These are phyloP conservation scores for Coccyzus lansbergi DNA, from an alignment of 2,797 vertebrate genomes.

Conservation along the genomic window DNA sequence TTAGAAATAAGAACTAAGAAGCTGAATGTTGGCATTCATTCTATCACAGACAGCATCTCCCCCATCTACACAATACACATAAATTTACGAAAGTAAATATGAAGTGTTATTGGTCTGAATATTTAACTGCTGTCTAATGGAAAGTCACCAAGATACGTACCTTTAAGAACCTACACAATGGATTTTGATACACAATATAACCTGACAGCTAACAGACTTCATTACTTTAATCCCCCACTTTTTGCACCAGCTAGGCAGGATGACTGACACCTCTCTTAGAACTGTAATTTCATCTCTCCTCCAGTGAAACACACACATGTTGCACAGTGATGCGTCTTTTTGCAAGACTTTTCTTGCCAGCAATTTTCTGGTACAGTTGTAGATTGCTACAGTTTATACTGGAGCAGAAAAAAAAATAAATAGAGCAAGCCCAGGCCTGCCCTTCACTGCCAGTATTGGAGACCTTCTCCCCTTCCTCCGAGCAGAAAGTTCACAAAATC, in stretches of 20 bases:
- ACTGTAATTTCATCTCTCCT: background rate
- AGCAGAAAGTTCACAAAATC: too few relatives aligned
- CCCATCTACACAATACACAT: background rate
- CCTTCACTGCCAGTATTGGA: background rate
- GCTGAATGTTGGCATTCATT: fast-evolving
- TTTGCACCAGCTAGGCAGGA: background rate
- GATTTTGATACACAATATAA: background rate
- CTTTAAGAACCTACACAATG: background rate
- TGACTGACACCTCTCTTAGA: background rate
- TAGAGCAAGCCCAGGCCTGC: fast-evolving
- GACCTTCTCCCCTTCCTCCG: fast-evolving
- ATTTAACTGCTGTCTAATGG: background rate
- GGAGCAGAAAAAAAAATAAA: background rate
- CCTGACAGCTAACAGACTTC: fast-evolving
- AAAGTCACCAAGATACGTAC: background rate
- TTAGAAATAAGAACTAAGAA: background rate
- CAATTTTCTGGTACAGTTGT: fast-evolving
- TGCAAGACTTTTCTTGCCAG: too few relatives aligned
- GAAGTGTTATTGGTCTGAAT: background rate
- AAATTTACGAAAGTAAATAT: background rate
- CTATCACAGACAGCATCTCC: background rate
- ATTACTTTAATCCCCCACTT: background rate
- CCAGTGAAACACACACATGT: fast-evolving
- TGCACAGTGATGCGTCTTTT: background rate
- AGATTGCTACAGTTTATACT: background rate